Evolutionary conservation across 2,888 invertebrate species (phyloP), one percentile per base, ranked within the genome.

Genomic region (Suillia variegata): DNA sequence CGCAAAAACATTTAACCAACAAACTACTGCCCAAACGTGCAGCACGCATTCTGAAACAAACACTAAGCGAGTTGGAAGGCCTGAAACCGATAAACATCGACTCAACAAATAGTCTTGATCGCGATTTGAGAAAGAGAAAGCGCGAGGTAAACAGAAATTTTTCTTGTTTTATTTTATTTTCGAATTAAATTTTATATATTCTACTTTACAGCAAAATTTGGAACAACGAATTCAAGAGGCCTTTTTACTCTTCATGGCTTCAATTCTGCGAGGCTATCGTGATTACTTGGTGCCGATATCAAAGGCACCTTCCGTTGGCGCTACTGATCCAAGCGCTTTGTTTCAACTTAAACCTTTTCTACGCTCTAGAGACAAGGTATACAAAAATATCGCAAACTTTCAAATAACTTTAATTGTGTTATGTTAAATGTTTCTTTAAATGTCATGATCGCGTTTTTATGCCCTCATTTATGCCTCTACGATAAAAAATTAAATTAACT

Each of bases 201-300:
- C 1, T 13, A 13, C 13, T 45, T 47, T 63, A 10, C 21, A 94
- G 88, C 90, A 93, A 85, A 87, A 89, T 17, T 84, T 96, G 74
- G 98, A 98, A 79, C 84, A 95, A 69, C 92, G 94, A 81, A 98
- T 99, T 64, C 98, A 98, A 83, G 98, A 99, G 81, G 95, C 96
- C 4, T 99, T 98, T 81, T 85, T 99, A 24, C 88, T 94, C 56
- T 99, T 97, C 78, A 98, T 96, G 92, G 94, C 95, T 12, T 87
- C 90, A 48, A 91, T 96, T 59, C 82, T 98, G 64, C 93, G 93
- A 77, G 97, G 96, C 0, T 98, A 98, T 81, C 87, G 94, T 56
- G 85, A 88, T 58, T 95, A 88, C 80, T 85, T 98, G 62, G 87
- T 94, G 70, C 98, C 98, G 2, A 96, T 98, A 59, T 96, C 93